These are phyloP conservation scores for Macrochelys suwanniensis DNA, from an alignment of 2,797 vertebrate genomes.

Conservation along the genomic window DNA sequence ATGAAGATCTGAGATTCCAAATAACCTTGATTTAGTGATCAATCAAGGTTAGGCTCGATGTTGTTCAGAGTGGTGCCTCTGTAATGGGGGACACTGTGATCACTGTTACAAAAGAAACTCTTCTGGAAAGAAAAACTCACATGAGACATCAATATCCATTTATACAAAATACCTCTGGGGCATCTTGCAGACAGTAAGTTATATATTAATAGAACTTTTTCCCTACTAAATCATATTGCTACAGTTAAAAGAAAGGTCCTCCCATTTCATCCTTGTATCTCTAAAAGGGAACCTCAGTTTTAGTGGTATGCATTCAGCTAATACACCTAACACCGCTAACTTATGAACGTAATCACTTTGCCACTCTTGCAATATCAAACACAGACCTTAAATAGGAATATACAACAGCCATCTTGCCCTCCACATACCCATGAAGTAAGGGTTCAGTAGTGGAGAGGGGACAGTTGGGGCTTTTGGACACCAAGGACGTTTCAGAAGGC, in stretches of 20 bases:
- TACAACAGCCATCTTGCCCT: not conserved
- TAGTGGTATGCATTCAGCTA: conserved; percentile 11
- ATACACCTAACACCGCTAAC: conserved; percentile 25
- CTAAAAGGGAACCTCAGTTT: conserved; percentile 23
- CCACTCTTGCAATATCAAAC: conserved; percentile 22
- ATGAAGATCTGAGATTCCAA: not conserved
- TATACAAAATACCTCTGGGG: conserved; percentile 26
- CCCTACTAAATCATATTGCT: not conserved
- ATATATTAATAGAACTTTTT: conserved; percentile 39
- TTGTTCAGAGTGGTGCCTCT: not conserved
- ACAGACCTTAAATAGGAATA: conserved; percentile 59
- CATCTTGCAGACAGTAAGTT: conserved; percentile 30
- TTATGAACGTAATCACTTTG: conserved; percentile 49
- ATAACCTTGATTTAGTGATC: conserved; percentile 45
- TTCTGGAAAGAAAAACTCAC: not conserved
- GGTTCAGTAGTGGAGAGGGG: not conserved
- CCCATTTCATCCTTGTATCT: not conserved
- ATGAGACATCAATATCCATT: conserved; percentile 35
- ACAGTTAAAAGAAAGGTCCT: not conserved
- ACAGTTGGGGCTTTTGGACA: not conserved
- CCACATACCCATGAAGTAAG: not conserved
- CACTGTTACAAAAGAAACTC: conserved; percentile 45
- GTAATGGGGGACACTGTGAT: conserved; percentile 22
- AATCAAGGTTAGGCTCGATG: conserved; percentile 24
- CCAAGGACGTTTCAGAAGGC: not conserved